These are phyloP conservation scores for Oreonectes daqikongensis DNA, from an alignment of 2,797 vertebrate genomes.

Conservation along the genomic window DNA sequence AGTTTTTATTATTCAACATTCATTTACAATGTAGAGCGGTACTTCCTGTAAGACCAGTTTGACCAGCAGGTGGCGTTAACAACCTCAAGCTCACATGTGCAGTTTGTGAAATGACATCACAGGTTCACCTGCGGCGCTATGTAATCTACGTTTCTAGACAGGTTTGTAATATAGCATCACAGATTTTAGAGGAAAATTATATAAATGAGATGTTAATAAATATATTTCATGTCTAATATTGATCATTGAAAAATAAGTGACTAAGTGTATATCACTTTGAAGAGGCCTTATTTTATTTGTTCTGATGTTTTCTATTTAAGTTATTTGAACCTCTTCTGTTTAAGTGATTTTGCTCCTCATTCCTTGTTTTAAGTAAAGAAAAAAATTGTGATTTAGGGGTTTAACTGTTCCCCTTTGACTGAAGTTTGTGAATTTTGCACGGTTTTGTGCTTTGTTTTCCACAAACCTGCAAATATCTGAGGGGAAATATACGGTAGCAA, in stretches of 20 bases:
- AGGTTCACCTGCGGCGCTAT: background rate
- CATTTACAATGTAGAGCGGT: background rate
- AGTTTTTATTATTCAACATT: background rate
- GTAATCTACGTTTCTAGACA: too few species aligned
- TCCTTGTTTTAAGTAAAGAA: conserved; percentile 28
- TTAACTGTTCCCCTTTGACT: background rate
- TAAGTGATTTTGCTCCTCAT: background rate
- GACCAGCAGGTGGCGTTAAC: conserved; percentile 22
- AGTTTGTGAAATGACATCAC: background rate
- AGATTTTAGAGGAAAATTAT: background rate
- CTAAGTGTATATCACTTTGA: conserved; percentile 36
- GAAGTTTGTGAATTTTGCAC: conserved; percentile 17
- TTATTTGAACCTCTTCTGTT: conserved; percentile 43
- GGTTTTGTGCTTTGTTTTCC: conserved; percentile 14
- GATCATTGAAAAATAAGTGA: background rate
- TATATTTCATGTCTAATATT: background rate
- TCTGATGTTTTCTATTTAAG: conserved; percentile 13
- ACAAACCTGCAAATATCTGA: background rate
- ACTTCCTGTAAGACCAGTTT: background rate
- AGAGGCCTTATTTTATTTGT: conserved; percentile 71
- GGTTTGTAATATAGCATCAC: too few species aligned
- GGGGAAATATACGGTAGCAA: background rate
- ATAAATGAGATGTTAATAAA: background rate
- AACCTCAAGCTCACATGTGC: background rate
- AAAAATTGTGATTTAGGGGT: background rate